Evolutionary conservation across 2,113 vertebrate genomes (phyloP).

Genomic region (Anhinga rufa): DNA sequence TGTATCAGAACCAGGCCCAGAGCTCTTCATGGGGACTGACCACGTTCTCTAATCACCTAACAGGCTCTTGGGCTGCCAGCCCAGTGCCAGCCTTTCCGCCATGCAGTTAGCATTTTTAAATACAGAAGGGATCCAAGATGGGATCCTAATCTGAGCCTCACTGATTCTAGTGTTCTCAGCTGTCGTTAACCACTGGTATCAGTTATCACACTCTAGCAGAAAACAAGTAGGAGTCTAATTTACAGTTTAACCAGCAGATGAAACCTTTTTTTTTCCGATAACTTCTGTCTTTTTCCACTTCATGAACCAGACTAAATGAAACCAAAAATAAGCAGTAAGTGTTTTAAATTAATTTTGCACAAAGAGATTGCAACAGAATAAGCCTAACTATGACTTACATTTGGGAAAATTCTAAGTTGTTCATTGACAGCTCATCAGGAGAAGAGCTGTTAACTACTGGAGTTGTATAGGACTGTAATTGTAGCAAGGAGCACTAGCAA

Average conservation of each 20-base stretch:
- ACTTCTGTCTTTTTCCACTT: not conserved
- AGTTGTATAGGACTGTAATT: not conserved
- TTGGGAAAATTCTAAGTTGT: not conserved
- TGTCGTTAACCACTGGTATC: not conserved
- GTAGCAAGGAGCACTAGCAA: not conserved
- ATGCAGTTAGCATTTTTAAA: not conserved
- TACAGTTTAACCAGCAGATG: not conserved
- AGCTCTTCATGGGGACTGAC: not conserved
- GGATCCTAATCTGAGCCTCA: not conserved
- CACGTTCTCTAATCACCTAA: not conserved
- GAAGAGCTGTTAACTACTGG: not conserved
- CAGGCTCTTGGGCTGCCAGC: not conserved
- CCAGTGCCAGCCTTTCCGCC: not conserved
- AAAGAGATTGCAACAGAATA: not conserved
- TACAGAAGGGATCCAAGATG: not conserved
- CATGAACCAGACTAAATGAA: not conserved
- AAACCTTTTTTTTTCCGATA: not conserved
- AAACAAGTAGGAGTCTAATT: not conserved
- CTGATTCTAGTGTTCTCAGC: not conserved
- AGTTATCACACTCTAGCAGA: not conserved
- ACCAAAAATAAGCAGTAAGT: not conserved
- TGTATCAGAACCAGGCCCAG: not conserved
- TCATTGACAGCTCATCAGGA: conserved; percentile 11
- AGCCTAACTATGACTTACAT: not conserved
- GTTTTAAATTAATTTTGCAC: not conserved